A percentile compares a stretch with the other conserved stretches of the same genome.
phyloP scores from a whole-genome alignment of 1,140 invertebrate genomes.

The Ceratina calcarata region DNA sequence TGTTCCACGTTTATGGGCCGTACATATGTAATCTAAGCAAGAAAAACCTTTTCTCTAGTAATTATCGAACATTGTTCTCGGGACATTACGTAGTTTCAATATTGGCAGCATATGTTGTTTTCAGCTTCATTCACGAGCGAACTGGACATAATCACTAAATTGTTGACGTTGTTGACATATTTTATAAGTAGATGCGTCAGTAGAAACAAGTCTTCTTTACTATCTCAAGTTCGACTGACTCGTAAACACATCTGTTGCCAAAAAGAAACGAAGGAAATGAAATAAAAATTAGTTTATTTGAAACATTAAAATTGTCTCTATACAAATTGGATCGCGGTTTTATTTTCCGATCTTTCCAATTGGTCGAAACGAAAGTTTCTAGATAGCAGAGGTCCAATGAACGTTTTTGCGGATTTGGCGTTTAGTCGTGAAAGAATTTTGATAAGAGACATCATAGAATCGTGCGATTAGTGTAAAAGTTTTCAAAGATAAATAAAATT shows the following conservation, averaged over 20 bases:
- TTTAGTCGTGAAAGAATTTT: constrained; percentile 51
- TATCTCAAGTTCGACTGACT: too few species aligned
- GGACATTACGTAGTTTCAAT: not conserved
- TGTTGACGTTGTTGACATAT: too few species aligned
- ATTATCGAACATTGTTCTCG: not conserved
- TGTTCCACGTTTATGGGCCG: constrained; percentile 58
- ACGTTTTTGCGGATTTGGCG: constrained; percentile 39
- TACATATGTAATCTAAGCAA: constrained; percentile 30
- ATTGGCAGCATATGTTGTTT: not conserved
- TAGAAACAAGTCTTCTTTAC: too few species aligned
- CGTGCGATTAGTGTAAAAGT: constrained; percentile 48
- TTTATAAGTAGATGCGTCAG: too few species aligned
- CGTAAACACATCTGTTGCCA: too few species aligned
- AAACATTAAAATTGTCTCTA: constrained; percentile 7
- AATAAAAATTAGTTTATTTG: constrained; percentile 21
- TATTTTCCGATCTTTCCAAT: constrained; percentile 27
- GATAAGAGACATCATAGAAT: constrained; percentile 52
- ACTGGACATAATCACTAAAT: too few species aligned
- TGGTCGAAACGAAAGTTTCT: constrained; percentile 40
- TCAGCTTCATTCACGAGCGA: too few species aligned
- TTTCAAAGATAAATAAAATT: constrained; percentile 46
- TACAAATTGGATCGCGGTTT: constrained; percentile 17
- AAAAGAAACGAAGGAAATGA: not conserved
- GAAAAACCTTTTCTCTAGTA: constrained; percentile 38
- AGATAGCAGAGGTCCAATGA: constrained; percentile 34